These are phyloP conservation scores for Chrysogorgia sp. DNA, from an alignment of 92 coral and sea anemone genomes.

Conservation along the genomic window DNA sequence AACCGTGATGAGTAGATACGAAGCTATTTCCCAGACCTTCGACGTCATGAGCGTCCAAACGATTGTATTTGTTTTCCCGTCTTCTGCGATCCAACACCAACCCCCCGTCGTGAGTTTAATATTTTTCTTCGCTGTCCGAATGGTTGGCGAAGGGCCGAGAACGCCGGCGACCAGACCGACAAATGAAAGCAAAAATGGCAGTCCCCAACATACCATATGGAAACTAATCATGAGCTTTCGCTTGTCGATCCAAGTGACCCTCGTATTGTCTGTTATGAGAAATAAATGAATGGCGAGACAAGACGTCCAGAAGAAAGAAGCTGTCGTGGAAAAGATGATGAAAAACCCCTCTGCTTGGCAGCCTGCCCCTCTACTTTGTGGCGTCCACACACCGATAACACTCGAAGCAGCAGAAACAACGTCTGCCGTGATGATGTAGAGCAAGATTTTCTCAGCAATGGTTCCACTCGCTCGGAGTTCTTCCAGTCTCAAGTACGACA, in stretches of 20 bases:
- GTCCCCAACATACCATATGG: slow-evolving; percentile 21
- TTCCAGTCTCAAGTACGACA: slow-evolving; percentile 1
- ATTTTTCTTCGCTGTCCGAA: background rate
- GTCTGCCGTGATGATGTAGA: slow-evolving; percentile 18
- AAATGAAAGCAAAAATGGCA: slow-evolving; percentile 7
- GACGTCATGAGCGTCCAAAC: slow-evolving; percentile 37
- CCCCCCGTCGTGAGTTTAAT: slow-evolving; percentile 32
- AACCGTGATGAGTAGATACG: slow-evolving; percentile 18
- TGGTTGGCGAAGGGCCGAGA: slow-evolving; percentile 18
- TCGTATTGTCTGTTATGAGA: slow-evolving; percentile 8
- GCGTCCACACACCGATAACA: slow-evolving; percentile 22
- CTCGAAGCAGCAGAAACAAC: slow-evolving; percentile 12
- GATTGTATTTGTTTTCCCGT: background rate
- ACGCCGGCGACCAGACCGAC: slow-evolving; percentile 12
- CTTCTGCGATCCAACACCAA: slow-evolving; percentile 25
- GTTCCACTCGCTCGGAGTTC: slow-evolving; percentile 21
- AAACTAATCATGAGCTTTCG: slow-evolving; percentile 1
- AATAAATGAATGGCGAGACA: slow-evolving; percentile 24
- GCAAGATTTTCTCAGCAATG: slow-evolving; percentile 24
- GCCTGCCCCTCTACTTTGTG: background rate
- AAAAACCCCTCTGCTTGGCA: slow-evolving; percentile 23
- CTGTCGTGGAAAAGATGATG: slow-evolving; percentile 20
- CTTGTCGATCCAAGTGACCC: background rate
- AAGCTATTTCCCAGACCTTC: slow-evolving; percentile 21
- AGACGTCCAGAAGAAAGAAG: slow-evolving; percentile 42